Conservation (phyloP, 2,113 vertebrate species). For the Phylloscopus trochiloides region DNA sequence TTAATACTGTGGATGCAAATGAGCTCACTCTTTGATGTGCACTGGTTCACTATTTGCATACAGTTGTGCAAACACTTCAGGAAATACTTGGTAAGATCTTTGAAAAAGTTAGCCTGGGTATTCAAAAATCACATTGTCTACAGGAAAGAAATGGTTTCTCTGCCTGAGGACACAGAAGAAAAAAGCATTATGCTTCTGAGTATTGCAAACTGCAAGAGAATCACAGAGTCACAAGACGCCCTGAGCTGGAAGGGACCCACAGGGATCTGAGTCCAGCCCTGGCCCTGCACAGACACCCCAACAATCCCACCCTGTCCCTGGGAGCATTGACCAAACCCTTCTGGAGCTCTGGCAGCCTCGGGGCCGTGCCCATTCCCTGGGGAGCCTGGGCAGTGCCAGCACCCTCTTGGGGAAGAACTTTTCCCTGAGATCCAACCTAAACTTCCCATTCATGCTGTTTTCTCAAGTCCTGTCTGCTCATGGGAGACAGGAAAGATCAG, state of each 20-base stretch:
- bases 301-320: neutral
- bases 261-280: fast-evolving
- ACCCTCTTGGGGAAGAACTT: neutral
- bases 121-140: neutral
- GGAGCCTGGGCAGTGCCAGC: neutral
- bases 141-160: neutral
- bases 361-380: neutral
- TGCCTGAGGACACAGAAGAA: neutral
- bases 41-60: neutral
- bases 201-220: neutral
- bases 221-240: neutral
- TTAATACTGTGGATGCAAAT: neutral
- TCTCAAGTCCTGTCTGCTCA: neutral
- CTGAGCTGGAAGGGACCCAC: neutral
- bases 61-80: neutral
- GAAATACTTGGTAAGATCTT: neutral
- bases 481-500: neutral
- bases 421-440: fast-evolving
- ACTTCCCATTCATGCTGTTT: neutral
- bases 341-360: neutral
- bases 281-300: neutral
- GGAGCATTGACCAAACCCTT: fast-evolving
- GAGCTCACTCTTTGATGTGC: neutral
- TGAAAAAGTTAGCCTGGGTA: neutral
- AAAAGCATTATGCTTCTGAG: neutral